phyloP scores from a whole-genome alignment of 2,888 invertebrate species.

The Dione vanillae region DNA sequence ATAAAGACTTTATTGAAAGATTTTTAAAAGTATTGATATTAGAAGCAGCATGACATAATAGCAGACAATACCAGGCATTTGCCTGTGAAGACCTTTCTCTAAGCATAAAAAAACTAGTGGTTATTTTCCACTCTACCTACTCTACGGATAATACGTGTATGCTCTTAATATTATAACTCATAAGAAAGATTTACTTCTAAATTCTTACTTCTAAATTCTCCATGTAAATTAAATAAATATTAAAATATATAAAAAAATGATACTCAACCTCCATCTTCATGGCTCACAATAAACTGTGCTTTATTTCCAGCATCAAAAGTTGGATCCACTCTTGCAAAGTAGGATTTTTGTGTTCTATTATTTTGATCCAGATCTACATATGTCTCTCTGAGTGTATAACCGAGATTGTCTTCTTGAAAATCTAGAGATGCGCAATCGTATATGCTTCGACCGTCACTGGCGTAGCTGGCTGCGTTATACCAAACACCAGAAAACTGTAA shows the following conservation, averaged over 20 bases:
- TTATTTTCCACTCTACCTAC: too few relatives aligned
- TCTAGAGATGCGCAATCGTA: constrained; percentile 73
- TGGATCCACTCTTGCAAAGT: constrained; percentile 76
- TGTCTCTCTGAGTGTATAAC: constrained; percentile 71
- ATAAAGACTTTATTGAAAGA: too few relatives aligned
- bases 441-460: constrained; percentile 70
- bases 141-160: too few relatives aligned
- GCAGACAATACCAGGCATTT: too few relatives aligned
- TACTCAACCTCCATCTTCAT: constrained; percentile 70
- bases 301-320: constrained; percentile 75
- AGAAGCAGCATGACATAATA: too few relatives aligned
- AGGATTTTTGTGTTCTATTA: constrained; percentile 73
- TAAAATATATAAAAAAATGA: background rate
- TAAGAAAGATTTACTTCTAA: background rate
- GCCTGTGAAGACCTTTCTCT: too few relatives aligned
- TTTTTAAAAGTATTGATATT: too few relatives aligned
- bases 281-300: constrained; percentile 74
- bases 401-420: constrained; percentile 76
- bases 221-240: background rate
- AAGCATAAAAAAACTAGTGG: too few relatives aligned
- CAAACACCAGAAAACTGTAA: constrained; percentile 79
- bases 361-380: constrained; percentile 66
- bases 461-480: constrained; percentile 74
- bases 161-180: too few relatives aligned
- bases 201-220: background rate